These are phyloP conservation scores for Periplaneta americana DNA, from an alignment of 1,140 invertebrate genomes.

Conservation along the genomic window DNA sequence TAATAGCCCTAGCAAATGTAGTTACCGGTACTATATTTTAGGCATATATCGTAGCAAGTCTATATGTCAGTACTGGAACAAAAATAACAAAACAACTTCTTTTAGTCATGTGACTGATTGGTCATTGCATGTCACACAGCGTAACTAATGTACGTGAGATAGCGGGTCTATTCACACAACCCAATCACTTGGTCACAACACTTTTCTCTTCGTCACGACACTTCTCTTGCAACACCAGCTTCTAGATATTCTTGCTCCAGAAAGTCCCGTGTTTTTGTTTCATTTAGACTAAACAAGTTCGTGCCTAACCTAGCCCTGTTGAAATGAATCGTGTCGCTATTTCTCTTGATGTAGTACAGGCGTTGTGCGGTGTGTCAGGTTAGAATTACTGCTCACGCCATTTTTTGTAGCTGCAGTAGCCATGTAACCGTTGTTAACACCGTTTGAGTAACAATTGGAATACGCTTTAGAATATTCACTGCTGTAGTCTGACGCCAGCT, in stretches of 20 bases:
- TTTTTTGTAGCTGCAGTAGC: slow-evolving; percentile 16
- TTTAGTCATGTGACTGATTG: background rate
- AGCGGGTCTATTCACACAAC: background rate
- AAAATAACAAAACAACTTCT: background rate
- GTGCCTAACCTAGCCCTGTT: background rate
- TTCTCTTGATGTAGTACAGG: background rate
- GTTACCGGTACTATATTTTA: background rate
- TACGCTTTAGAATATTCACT: slow-evolving; percentile 53
- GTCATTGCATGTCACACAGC: background rate
- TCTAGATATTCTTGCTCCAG: background rate
- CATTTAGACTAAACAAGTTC: background rate
- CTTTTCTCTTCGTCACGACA: slow-evolving; percentile 17
- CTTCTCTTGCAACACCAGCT: slow-evolving; percentile 16
- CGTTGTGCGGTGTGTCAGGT: background rate
- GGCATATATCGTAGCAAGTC: background rate
- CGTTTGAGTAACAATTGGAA: slow-evolving; percentile 56
- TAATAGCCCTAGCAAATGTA: background rate
- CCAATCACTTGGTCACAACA: slow-evolving; percentile 28
- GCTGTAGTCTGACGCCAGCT: slow-evolving; percentile 46
- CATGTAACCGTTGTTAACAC: slow-evolving; percentile 58
- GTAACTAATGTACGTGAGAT: background rate
- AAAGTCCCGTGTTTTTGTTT: background rate
- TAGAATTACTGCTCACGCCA: background rate
- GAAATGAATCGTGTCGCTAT: background rate
- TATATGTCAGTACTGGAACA: background rate